Evolutionary conservation across 2,888 invertebrate species (phyloP), one percentile per base, ranked within the genome.

Genomic region (Drosophila crucigera): DNA sequence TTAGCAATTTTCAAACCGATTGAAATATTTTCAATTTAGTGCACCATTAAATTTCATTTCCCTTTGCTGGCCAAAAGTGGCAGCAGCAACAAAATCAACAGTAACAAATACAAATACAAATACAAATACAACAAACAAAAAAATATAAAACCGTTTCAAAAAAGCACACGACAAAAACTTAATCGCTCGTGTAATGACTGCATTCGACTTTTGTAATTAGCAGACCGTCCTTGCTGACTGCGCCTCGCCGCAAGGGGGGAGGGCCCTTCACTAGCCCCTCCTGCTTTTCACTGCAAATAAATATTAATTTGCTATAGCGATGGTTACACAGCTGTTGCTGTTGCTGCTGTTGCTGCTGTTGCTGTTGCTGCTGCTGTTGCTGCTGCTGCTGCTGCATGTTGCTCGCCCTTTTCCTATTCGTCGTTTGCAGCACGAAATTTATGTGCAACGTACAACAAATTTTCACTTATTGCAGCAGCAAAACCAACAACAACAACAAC

Each of bases 391-490:
- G 47, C 58, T 49, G 22, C 30, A 49, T 22, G 30, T 37, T 5
- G 25, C 33, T n/a, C 25, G 25, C 41, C n/a, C 28, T 25, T 25
- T 22, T 31, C 14, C 25, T 63, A 55, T 72, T 64, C 61, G 59
- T 73, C 66, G 72, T 68, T 68, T 62, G 58, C 55, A 37, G 61
- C 68, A 70, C 70, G 66, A 90, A 89, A 87, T 87, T 87, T 90
- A 87, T 87, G 89, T 89, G 89, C 84, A 89, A 77, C 89, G 86
- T 84, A 80, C 90, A 90, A 89, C 90, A 90, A 87, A 87, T 90
- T 89, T 89, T 85, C 86, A 90, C 89, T 90, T 85, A 90, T 88
- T 88, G 85, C 85, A 68, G 66, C 65, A 73, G 39, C 74, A 60
- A 49, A 56, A 71, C 39, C 61, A 62, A 25, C 39, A 62, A 43